Evolutionary conservation across 2,888 invertebrate genomes (phyloP), one percentile per base, ranked within the genome.

Genomic region (Clistopyga incitator): DNA sequence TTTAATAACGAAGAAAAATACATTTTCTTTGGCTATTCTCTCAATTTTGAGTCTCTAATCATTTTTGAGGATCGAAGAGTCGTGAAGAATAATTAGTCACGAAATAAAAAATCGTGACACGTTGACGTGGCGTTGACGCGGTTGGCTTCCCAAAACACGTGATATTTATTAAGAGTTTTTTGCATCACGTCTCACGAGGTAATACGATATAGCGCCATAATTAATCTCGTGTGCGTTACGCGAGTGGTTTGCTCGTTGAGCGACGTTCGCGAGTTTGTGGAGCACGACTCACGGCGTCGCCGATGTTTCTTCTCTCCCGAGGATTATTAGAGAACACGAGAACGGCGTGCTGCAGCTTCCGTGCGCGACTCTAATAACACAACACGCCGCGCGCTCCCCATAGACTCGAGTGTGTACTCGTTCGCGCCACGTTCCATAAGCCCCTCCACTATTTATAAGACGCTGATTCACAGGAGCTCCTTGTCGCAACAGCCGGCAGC

Each of bases 381-480:
- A 61, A 23, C 15, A 13, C 20, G 42, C 42, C n/a, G 38, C 42
- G 47, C 42, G 47, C 52, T 54, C 13, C 68, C 72, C 72, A 67
- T 75, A 61, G 67, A 68, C 78, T 70, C 59, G 74, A 74, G 78
- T 78, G 29, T 61, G 76, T 81, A 76, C 78, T 77, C 61, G 67
- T 79, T 72, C 76, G 71, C 65, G 72, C 70, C 29, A 82, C 78
- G 76, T 81, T 82, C 74, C 72, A 75, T 61, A 78, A 83, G 86
- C 78, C 82, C 75, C 80, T 79, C 77, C 76, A 88, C 88, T 89
- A 89, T 89, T 89, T 88, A 88, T 89, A 89, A 88, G 84, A 85
- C 88, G 82, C 86, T 88, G 89, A 89, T 88, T 89, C 89, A 89
- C 85, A 85, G 85, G 81, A 84, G 83, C 86, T 75, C 56, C 70